These are phyloP conservation scores for Cyrtodaria siliqua DNA, from an alignment of 2,888 invertebrate genomes.

Conservation along the genomic window DNA sequence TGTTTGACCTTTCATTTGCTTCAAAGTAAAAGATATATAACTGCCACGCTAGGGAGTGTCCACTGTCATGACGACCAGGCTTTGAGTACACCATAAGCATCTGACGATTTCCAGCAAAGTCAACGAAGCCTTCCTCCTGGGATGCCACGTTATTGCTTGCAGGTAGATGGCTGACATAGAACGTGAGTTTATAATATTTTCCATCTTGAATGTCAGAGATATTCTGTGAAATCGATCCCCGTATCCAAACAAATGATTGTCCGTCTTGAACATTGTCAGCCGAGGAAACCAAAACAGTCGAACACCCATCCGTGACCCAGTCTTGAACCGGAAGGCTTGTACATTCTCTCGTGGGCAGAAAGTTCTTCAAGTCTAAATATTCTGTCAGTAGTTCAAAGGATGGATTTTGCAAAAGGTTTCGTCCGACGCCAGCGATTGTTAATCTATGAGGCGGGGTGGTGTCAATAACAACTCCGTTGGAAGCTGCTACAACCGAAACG, in stretches of 20 bases:
- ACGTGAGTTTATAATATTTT: slow-evolving; percentile 29
- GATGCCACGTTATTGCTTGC: slow-evolving; percentile 20
- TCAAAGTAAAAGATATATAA: slow-evolving; percentile 38
- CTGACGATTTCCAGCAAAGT: slow-evolving; percentile 40
- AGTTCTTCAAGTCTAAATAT: not conserved
- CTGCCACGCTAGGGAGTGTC: slow-evolving; percentile 42
- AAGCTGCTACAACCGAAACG: slow-evolving; percentile 54
- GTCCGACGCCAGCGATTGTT: slow-evolving; percentile 35
- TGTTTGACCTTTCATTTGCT: not conserved
- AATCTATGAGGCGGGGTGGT: slow-evolving; percentile 57
- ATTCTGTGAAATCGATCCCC: slow-evolving; percentile 39
- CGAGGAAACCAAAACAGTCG: not conserved
- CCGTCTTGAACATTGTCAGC: slow-evolving; percentile 31
- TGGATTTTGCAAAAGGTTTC: slow-evolving; percentile 38
- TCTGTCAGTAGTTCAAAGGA: slow-evolving; percentile 8
- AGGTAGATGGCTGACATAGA: slow-evolving; percentile 22
- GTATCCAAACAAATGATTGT: slow-evolving; percentile 30
- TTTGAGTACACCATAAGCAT: slow-evolving; percentile 43
- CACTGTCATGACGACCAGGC: slow-evolving; percentile 19
- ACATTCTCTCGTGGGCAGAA: no score
- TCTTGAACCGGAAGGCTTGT: no score
- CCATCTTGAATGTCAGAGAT: slow-evolving; percentile 8
- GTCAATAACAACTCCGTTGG: slow-evolving; percentile 69
- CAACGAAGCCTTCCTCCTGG: slow-evolving; percentile 43
- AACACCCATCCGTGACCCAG: not conserved